Conservation (phyloP, 2,113 vertebrate species). For the Platycercus adscitus region DNA sequence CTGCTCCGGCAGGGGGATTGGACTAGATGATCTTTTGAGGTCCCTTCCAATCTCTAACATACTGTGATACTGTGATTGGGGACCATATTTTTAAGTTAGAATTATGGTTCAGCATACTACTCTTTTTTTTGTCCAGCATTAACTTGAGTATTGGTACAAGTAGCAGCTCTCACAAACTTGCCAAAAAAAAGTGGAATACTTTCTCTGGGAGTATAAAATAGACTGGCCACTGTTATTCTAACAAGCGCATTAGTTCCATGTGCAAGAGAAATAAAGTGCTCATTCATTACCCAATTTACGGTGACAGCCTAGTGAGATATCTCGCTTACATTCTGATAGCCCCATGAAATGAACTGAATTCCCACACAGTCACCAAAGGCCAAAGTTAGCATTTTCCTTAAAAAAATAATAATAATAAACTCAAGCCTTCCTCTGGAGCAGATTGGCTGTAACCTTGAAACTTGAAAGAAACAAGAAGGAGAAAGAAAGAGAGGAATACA, state of each 20-base stretch:
- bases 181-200: conserved; percentile 40
- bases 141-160: conserved; percentile 25
- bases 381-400: conserved; percentile 52
- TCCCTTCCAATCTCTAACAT: too few relatives aligned
- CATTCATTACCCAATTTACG: conserved; percentile 51
- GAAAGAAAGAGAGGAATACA: neutral
- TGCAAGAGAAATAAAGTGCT: conserved; percentile 62
- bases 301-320: conserved; percentile 46
- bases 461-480: conserved; percentile 52
- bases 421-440: conserved; percentile 38
- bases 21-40: too few relatives aligned
- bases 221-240: conserved; percentile 59
- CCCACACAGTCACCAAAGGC: conserved; percentile 27
- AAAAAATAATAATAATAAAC: neutral
- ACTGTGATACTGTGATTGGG: too few relatives aligned
- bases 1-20: too few relatives aligned
- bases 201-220: conserved; percentile 69
- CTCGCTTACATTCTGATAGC: conserved; percentile 57
- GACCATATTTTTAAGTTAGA: neutral
- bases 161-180: conserved; percentile 28
- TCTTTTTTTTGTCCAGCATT: neutral
- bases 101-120: neutral
- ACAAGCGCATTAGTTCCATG: neutral
- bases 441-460: conserved; percentile 57
- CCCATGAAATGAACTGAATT: conserved; percentile 38